These are phyloP conservation scores for Drosophila mauritiana DNA, from an alignment of 1,140 invertebrate genomes.

Conservation along the genomic window DNA sequence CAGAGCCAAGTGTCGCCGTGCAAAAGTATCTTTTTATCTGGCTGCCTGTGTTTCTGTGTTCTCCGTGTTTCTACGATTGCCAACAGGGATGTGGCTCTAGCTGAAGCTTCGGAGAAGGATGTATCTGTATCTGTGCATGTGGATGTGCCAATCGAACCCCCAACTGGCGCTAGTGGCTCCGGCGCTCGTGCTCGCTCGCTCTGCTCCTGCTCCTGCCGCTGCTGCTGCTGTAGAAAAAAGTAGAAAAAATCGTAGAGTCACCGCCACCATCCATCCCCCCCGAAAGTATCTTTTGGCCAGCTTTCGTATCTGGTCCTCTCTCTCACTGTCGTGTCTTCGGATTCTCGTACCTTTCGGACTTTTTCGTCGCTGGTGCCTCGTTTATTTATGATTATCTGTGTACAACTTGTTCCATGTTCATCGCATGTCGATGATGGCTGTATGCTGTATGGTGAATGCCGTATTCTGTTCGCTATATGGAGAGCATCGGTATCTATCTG, in stretches of 20 bases:
- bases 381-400: slow-evolving; percentile 83
- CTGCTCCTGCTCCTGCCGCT: slow-evolving; percentile 8
- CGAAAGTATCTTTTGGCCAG: slow-evolving; percentile 21
- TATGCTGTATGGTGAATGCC: slow-evolving; percentile 19
- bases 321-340: slow-evolving; percentile 43
- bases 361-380: slow-evolving; percentile 63
- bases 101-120: slow-evolving; percentile 7
- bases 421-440: slow-evolving; percentile 80
- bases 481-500: slow-evolving; percentile 71
- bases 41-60: slow-evolving; percentile 42
- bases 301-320: slow-evolving; percentile 22
- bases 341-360: slow-evolving; percentile 45
- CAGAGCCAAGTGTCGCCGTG: slow-evolving; percentile 53
- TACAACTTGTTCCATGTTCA: slow-evolving; percentile 82
- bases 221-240: neutral
- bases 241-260: slow-evolving; percentile 29
- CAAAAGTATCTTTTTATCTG: slow-evolving; percentile 81
- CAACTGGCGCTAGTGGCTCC: slow-evolving; percentile 36
- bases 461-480: slow-evolving; percentile 24
- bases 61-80: slow-evolving; percentile 70
- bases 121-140: slow-evolving; percentile 8
- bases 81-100: slow-evolving; percentile 47
- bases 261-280: slow-evolving; percentile 1
- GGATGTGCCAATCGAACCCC: slow-evolving; percentile 57
- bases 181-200: slow-evolving; percentile 57